Evolutionary conservation across 2,797 vertebrate species (phyloP).

Genomic region (Calcarius lapponicus): DNA sequence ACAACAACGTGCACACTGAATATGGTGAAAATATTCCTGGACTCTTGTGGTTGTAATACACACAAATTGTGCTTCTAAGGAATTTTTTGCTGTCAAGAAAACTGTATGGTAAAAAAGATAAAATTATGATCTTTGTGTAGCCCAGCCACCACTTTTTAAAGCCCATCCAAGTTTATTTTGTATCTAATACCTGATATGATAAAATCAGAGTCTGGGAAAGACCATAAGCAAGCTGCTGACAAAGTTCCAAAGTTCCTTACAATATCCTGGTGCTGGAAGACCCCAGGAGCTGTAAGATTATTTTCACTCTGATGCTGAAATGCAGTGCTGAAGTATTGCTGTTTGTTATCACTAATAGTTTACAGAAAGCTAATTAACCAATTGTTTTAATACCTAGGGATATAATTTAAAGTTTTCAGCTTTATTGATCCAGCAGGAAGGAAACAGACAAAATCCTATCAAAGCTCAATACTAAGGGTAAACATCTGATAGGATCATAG

Average conservation of each 20-base stretch:
- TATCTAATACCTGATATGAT: neutral
- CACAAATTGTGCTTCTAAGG: neutral
- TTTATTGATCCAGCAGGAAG: neutral
- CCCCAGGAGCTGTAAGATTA: neutral
- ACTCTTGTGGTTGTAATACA: neutral
- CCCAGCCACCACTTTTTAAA: neutral
- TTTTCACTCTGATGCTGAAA: neutral
- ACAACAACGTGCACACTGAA: neutral
- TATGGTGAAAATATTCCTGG: neutral
- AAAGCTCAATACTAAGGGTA: neutral
- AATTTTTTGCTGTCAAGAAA: neutral
- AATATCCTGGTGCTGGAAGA: neutral
- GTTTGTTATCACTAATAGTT: neutral
- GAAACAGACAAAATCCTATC: neutral
- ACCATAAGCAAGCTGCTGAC: neutral
- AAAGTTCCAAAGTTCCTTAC: neutral
- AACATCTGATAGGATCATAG: neutral
- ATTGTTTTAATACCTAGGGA: neutral
- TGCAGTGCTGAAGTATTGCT: neutral
- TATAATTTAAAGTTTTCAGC: neutral
- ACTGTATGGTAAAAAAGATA: neutral
- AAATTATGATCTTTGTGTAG: neutral
- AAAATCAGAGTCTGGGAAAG: neutral
- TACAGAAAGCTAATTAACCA: neutral
- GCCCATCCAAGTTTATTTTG: neutral